Evolutionary conservation across 2,113 vertebrate species (phyloP).

Genomic region (pig (Sus scrofa)): T2T-Sscrofa CM000812.6:238898001-238898500

Average conservation of each 20-base stretch:
- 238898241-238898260: background rate
- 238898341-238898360: background rate
- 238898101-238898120: background rate
- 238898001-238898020: conserved; percentile 61
- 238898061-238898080: background rate
- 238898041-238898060: conserved; percentile 44
- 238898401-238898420: background rate
- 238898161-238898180: background rate
- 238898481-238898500: background rate
- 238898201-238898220: background rate
- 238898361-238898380: background rate
- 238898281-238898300: background rate
- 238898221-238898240: background rate
- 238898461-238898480: background rate
- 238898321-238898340: background rate
- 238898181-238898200: background rate
- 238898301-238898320: background rate
- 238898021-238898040: background rate
- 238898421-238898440: background rate
- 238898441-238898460: background rate
- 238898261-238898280: background rate
- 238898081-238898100: background rate
- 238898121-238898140: background rate
- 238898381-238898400: background rate
- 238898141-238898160: background rate